Evolutionary conservation across 2,888 invertebrate species (phyloP).

Genomic region (Anoncus sp.): DNA sequence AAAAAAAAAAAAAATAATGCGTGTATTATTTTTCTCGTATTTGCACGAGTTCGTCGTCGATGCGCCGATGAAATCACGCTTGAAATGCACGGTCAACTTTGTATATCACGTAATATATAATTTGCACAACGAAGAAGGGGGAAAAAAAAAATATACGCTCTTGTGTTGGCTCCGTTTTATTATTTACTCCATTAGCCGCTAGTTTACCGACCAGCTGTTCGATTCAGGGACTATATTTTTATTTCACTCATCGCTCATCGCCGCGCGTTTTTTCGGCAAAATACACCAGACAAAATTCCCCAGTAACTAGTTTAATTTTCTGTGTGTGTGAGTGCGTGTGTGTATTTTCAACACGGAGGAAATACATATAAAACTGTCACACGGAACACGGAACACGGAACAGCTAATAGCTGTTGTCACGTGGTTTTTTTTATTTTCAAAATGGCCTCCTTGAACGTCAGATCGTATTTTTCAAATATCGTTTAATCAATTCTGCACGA

Average conservation of each 20-base stretch:
- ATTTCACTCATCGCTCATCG: not conserved
- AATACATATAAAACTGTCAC: too few species aligned
- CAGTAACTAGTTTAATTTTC: not conserved
- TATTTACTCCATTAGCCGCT: slow-evolving; percentile 47
- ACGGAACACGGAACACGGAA: too few species aligned
- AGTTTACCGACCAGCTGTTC: slow-evolving; percentile 53
- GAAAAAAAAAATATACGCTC: too few species aligned
- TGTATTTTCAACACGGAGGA: too few species aligned
- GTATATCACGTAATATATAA: slow-evolving; percentile 47
- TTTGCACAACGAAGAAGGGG: slow-evolving; percentile 13
- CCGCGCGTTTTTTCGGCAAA: not conserved
- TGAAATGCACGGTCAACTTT: slow-evolving; percentile 32
- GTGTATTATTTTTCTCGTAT: slow-evolving; percentile 3
- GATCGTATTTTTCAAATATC: slow-evolving; percentile 5
- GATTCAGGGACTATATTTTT: slow-evolving; percentile 26
- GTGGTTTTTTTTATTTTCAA: not conserved
- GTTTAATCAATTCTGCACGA: not conserved
- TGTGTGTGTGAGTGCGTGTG: not conserved
- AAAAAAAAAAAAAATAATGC: not conserved
- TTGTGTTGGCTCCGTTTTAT: slow-evolving; percentile 37
- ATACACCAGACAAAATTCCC: slow-evolving; percentile 2
- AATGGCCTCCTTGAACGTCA: slow-evolving; percentile 26
- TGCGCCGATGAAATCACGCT: slow-evolving; percentile 38
- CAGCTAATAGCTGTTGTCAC: too few species aligned
- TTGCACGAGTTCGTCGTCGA: not conserved